Conservation (phyloP, 1,140 invertebrate species). For the Eciton burchellii region DNA sequence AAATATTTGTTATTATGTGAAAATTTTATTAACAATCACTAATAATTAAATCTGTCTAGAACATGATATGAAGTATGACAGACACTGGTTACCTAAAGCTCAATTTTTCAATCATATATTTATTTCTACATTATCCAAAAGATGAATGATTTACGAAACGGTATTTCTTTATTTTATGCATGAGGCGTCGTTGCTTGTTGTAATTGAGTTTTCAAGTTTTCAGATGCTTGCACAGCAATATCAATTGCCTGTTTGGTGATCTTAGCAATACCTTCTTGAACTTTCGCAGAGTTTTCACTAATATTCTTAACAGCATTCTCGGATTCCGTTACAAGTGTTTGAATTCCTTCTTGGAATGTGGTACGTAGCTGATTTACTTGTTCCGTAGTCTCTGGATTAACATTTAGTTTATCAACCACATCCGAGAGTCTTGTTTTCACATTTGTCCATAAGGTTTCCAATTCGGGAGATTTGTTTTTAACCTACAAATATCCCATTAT, state of each 20-base stretch:
- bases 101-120: neutral
- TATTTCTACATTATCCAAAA: neutral
- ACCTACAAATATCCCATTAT: slow-evolving; percentile 65
- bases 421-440: slow-evolving; percentile 75
- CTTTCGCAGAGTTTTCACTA: slow-evolving; percentile 72
- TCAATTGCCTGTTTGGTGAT: slow-evolving; percentile 80
- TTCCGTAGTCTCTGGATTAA: slow-evolving; percentile 75
- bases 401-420: slow-evolving; percentile 69
- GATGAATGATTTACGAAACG: neutral
- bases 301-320: slow-evolving; percentile 73
- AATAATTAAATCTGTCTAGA: neutral
- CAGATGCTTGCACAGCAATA: slow-evolving; percentile 75
- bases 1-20: too few species aligned
- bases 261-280: slow-evolving; percentile 77
- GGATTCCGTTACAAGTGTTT: slow-evolving; percentile 75
- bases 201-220: slow-evolving; percentile 76
- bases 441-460: slow-evolving; percentile 73
- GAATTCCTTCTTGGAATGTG: slow-evolving; percentile 76
- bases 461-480: slow-evolving; percentile 76
- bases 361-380: slow-evolving; percentile 72
- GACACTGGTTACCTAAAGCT: neutral
- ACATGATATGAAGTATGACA: neutral
- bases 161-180: slow-evolving; percentile 8
- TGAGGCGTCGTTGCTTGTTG: slow-evolving; percentile 59
- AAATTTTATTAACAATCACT: slow-evolving; percentile 30